A percentile compares a stretch with the other conserved stretches of the same genome.
These are phyloP conservation scores for Drosophila basisetae DNA, from an alignment of 2,888 invertebrate genomes.

Conservation along the genomic window DNA sequence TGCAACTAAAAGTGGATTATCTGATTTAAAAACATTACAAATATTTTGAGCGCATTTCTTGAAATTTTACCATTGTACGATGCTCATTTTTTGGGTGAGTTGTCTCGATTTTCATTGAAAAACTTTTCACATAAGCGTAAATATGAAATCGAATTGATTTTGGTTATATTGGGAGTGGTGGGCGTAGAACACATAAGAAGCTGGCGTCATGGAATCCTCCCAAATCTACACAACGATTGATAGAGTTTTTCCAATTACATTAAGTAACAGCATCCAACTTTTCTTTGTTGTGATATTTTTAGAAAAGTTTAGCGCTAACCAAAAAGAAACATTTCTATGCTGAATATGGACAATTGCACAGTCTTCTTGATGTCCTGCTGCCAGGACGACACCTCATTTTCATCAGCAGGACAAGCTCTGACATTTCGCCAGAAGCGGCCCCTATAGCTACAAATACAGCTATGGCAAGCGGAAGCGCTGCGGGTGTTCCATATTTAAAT, in stretches of 20 bases:
- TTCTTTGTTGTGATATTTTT: conserved; percentile 21
- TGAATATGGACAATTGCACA: conserved; percentile 5
- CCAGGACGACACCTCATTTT: conserved; percentile 59
- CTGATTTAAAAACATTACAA: too few relatives aligned
- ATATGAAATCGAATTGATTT: conserved; percentile 79
- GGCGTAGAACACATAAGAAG: not conserved
- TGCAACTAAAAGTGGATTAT: not conserved
- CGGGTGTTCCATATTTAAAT: conserved; percentile 76
- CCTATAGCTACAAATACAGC: not conserved
- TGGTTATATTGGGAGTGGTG: conserved; percentile 25
- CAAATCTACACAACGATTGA: conserved; percentile 37
- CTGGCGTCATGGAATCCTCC: conserved; percentile 6
- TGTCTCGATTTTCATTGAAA: conserved; percentile 63
- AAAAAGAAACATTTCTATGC: conserved; percentile 4
- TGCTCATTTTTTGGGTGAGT: conserved; percentile 14
- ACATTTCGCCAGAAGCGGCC: conserved; percentile 64
- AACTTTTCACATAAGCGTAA: conserved; percentile 78
- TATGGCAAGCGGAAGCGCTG: conserved; percentile 26
- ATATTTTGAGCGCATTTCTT: conserved; percentile 10
- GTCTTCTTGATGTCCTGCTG: conserved; percentile 13
- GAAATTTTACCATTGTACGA: conserved; percentile 27
- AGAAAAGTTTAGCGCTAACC: conserved; percentile 13
- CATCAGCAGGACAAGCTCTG: conserved; percentile 72
- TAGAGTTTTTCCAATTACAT: conserved; percentile 53
- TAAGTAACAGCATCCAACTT: conserved; percentile 22